These are phyloP conservation scores for Podocnemis expansa DNA, from an alignment of 2,113 vertebrate species.

Conservation along the genomic window DNA sequence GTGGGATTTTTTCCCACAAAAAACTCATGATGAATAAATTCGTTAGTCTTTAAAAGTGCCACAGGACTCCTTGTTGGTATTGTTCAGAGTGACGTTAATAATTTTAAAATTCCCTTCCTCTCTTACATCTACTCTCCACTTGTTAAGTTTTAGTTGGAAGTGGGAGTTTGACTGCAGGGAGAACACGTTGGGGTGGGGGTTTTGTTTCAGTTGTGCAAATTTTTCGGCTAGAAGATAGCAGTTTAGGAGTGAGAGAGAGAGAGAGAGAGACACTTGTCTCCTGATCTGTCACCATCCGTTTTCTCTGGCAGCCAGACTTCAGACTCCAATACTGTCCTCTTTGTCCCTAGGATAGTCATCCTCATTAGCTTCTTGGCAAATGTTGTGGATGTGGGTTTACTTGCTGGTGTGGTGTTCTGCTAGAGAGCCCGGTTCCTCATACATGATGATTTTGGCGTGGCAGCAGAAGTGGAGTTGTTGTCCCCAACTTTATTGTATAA, in stretches of 20 bases:
- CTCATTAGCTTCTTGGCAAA: slow-evolving; percentile 10
- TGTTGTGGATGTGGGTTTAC: background rate
- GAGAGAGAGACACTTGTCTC: background rate
- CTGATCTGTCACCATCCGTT: background rate
- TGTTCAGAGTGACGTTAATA: background rate
- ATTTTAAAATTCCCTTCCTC: background rate
- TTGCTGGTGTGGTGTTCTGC: slow-evolving; percentile 15
- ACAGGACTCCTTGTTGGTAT: no score
- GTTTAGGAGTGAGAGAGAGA: background rate
- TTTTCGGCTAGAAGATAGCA: background rate
- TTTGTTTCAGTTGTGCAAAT: background rate
- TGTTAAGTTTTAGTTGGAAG: background rate
- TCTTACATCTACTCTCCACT: background rate
- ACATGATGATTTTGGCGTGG: rapidly evolving
- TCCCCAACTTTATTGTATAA: rapidly evolving
- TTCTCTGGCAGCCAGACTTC: slow-evolving; percentile 7
- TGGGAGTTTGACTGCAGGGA: background rate
- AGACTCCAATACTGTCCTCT: background rate
- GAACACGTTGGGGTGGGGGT: background rate
- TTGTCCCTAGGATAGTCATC: slow-evolving; percentile 2
- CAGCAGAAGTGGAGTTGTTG: background rate
- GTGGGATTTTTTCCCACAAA: no score
- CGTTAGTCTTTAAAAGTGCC: no score
- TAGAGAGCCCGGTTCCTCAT: background rate
- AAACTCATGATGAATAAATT: no score